Evolutionary conservation across 2,888 invertebrate genomes (phyloP), one percentile per base, ranked within the genome.

Genomic region (Ecliptopera silaceata): DNA sequence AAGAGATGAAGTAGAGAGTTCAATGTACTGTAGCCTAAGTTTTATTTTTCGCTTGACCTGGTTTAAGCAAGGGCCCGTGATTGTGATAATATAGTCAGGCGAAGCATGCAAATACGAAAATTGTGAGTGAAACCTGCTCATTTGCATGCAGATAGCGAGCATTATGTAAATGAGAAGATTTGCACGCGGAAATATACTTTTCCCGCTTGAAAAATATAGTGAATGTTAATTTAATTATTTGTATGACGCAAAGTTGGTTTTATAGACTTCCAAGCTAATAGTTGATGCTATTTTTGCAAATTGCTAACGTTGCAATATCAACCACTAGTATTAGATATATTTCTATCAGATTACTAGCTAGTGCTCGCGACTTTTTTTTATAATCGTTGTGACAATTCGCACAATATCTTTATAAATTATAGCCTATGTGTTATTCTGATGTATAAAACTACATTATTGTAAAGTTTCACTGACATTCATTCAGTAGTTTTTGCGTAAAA

Each of bases 41-140:
- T 54, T 45, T 38, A 49, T 20, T 44, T 42, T 58, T 59, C 41
- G 32, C 42, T 54, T 59, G 61, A 61, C 59, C 65, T 61, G 53
- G 52, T 43, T 57, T 50, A 32, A 47, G 38, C 59, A 55, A 48
- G 53, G 43, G 42, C 47, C 36, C 48, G 39, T 54, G 52, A 53
- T 55, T 59, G 48, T 51, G 53, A 58, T 51, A 54, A 55, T 56
- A 17, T 45, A 46, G 43, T 15, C 55, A 39, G 43, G 36, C 50
- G 34, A 56, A 56, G 46, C 31, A 62, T 59, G 59, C 60, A 47
- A 60, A 63, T 63, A 17, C 36, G 44, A 38, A 46, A 60, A 60
- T 56, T 63, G 55, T 48, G 26, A 54, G 55, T 36, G 44, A 53
- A 60, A 61, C 60, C 51, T 29, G 41, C 49, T 46, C 44, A 54